phyloP scores from a whole-genome alignment of 2,797 vertebrate genomes.

The Pseudomugil gertrudae region DNA sequence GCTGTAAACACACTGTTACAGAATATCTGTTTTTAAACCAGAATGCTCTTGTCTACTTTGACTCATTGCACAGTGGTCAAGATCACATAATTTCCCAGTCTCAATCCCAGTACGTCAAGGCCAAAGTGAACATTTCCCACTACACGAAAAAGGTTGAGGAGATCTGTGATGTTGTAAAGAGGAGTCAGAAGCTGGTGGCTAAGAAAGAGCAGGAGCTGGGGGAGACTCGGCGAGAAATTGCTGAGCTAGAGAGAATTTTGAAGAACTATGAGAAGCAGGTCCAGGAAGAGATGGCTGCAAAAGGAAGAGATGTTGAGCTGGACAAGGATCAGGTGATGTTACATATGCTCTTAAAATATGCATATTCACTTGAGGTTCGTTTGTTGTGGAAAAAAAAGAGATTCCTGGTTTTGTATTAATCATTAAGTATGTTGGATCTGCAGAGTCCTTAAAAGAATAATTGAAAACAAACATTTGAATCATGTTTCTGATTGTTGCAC shows the following conservation, averaged over 20 bases:
- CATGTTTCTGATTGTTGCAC: background rate
- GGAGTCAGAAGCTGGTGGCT: constrained; percentile 73
- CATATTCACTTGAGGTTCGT: too few species aligned
- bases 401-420: background rate
- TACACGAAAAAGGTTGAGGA: constrained; percentile 86
- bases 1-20: background rate
- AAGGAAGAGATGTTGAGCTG: constrained; percentile 80
- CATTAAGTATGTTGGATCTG: background rate
- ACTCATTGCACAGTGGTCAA: constrained; percentile 76
- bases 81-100: constrained; percentile 84
- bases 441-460: background rate
- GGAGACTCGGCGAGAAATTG: constrained; percentile 80
- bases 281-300: constrained; percentile 69
- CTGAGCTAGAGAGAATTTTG: constrained; percentile 83
- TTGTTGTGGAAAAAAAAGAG: too few species aligned
- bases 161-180: constrained; percentile 71
- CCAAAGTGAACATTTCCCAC: constrained; percentile 90
- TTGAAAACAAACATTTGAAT: background rate
- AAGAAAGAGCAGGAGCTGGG: constrained; percentile 82
- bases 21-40: constrained; percentile 1
- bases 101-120: constrained; percentile 88
- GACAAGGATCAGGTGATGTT: constrained; percentile 86
- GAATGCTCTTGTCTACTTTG: background rate
- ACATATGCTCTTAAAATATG: background rate
- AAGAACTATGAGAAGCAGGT: constrained; percentile 82